Conservation (phyloP, 2,797 vertebrate genomes). For the Tragopan temminckii region DNA sequence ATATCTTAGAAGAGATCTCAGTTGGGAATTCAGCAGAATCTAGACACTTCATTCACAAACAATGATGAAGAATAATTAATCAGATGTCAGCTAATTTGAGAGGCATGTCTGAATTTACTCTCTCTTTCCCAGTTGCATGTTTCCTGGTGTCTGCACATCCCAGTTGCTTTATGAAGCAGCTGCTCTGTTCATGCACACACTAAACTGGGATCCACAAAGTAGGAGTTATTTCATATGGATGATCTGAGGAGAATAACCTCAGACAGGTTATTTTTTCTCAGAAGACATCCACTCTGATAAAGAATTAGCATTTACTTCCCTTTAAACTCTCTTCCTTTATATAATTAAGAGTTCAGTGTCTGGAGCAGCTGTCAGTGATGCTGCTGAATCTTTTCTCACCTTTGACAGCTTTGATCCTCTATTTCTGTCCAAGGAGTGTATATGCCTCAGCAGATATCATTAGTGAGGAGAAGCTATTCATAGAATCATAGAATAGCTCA, state of each 20-base stretch:
- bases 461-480: background rate
- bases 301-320: background rate
- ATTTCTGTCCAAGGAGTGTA: background rate
- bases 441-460: background rate
- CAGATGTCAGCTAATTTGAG: background rate
- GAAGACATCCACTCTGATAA: background rate
- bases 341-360: background rate
- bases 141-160: background rate
- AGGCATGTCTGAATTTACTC: background rate
- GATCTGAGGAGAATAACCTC: background rate
- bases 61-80: background rate
- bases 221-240: background rate
- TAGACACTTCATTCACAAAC: background rate
- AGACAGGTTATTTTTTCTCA: background rate
- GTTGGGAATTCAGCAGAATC: background rate
- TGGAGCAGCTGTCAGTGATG: background rate
- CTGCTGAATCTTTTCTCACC: background rate
- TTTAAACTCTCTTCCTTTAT: background rate
- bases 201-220: background rate
- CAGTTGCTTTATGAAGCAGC: background rate
- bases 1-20: accelerated
- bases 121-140: background rate
- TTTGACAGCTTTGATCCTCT: background rate
- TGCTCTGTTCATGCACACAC: background rate
- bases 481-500: too few relatives aligned